Conservation (phyloP, 2,797 vertebrate genomes). For the Enteromius thamalakanensis region DNA sequence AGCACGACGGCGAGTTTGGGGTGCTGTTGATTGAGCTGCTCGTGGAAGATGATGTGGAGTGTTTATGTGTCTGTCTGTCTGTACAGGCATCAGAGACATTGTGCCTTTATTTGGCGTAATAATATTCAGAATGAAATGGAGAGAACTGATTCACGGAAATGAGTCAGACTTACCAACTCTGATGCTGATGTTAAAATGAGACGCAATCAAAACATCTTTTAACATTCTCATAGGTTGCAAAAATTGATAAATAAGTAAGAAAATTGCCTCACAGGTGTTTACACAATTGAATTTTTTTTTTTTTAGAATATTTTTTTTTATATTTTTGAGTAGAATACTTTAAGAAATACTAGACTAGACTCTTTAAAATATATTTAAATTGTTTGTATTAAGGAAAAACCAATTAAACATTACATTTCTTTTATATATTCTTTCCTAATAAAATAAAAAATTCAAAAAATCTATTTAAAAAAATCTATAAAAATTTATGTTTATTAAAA, state of each 20-base stretch:
- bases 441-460: background rate
- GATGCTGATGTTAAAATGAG: background rate
- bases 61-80: conserved; percentile 12
- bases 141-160: background rate
- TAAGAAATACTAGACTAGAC: too few relatives aligned
- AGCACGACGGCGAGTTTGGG: conserved; percentile 89
- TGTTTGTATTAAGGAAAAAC: background rate
- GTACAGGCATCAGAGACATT: background rate
- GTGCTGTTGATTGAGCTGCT: conserved; percentile 67
- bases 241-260: background rate
- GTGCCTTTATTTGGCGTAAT: background rate
- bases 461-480: background rate
- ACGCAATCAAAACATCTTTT: background rate
- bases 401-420: background rate
- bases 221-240: background rate
- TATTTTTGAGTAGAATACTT: background rate
- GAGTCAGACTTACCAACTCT: background rate
- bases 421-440: background rate
- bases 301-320: too few relatives aligned
- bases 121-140: background rate
- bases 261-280: background rate
- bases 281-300: background rate
- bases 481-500: background rate
- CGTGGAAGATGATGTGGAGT: conserved; percentile 31
- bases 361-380: background rate